Evolutionary conservation across 2,113 vertebrate genomes (phyloP), one percentile per base, ranked within the genome.

Genomic region (Dromas ardeola): DNA sequence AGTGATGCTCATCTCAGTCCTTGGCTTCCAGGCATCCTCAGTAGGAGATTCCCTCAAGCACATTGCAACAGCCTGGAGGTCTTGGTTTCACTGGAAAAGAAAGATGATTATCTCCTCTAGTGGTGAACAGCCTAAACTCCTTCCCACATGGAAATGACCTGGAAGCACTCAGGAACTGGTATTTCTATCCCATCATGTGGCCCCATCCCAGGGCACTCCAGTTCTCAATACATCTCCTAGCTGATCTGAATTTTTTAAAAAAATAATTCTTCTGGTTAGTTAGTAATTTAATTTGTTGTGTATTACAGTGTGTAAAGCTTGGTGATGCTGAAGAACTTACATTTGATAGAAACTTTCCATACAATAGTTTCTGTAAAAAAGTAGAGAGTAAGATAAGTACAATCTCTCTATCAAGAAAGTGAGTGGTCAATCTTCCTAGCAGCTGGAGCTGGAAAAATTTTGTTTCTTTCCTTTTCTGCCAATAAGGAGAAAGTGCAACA

Each of bases 201-300:
- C 23, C 6, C 40, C 3, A 53, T 13, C 18, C 16, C 38, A 47
- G 13, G 7, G 8, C 0, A 6, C 4, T 43, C 26, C 19, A 65
- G 5, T 15, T 78, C 30, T 42, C 11, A 29, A 10, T 58, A 36
- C 9, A 21, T 13, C 10, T 55, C 25, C 56, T 34, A 63, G 10
- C 0, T 2, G 15, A 4, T 10, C 17, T 32, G 6, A 79, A 69
- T 50, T 34, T 0, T 50, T 34, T 0, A 4, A 65, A 70, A 73
- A 23, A 30, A 21, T 6, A 38, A 16, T 4, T 12, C 6, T 14
- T 38, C 67, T 78, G 4, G 2, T 32, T 79, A 40, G 4, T n/a
- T 69, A n/a, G 7, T 40, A 19, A 49, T 66, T 66, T 58, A 1
- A 71, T 45, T 90, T 66, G 3, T 29, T 58, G 19, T 4, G 4